A percentile compares a stretch with the other conserved stretches of the same genome.
Conservation (phyloP, 2,113 vertebrate species). For the Sclerurus mexicanus region DNA sequence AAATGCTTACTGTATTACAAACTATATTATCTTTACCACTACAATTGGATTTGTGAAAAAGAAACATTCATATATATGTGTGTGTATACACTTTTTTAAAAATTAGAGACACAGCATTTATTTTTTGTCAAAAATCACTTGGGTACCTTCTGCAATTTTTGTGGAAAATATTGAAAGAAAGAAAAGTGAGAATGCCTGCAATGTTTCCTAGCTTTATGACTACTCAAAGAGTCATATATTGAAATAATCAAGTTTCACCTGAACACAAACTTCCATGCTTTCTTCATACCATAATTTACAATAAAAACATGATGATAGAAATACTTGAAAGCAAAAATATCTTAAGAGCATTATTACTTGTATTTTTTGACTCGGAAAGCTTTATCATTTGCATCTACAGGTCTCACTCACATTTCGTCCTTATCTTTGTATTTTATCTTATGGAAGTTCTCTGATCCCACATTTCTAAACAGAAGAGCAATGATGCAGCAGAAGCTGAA, state of each 20-base stretch:
- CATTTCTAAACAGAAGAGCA: background rate
- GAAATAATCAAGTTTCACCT: background rate
- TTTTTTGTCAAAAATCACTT: background rate
- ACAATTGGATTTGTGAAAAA: background rate
- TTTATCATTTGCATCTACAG: background rate
- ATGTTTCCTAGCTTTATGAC: background rate
- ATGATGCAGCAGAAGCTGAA: background rate
- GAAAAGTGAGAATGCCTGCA: background rate
- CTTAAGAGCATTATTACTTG: background rate
- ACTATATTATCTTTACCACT: background rate
- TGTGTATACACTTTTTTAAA: background rate
- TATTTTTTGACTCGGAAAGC: background rate
- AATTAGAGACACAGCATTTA: background rate
- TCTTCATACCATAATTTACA: background rate
- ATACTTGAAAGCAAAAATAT: background rate
- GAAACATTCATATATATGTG: background rate
- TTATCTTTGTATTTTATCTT: background rate
- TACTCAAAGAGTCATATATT: background rate
- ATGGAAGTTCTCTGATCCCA: background rate
- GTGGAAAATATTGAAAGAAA: background rate
- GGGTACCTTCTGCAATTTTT: background rate
- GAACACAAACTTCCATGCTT: background rate
- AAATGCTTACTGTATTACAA: background rate
- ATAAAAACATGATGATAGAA: background rate
- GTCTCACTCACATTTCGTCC: background rate